Evolutionary conservation across 2,797 vertebrate species (phyloP).

Genomic region (Sebastes taczanowskii): DNA sequence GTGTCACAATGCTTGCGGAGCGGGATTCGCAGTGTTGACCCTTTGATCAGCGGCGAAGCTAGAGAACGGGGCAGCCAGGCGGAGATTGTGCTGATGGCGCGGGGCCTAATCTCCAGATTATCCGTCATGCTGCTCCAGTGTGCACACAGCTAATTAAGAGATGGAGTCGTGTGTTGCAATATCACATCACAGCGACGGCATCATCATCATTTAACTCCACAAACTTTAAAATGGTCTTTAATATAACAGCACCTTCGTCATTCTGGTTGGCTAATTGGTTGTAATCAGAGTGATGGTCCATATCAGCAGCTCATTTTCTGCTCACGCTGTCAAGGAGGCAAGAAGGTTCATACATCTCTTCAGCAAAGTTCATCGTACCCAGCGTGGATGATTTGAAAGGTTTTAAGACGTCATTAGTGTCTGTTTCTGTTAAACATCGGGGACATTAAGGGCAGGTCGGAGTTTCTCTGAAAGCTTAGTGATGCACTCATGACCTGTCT

Average conservation of each 20-base stretch:
- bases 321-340: conserved; percentile 7
- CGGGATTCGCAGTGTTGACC: conserved; percentile 57
- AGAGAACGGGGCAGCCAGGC: conserved; percentile 52
- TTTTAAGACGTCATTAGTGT: too few relatives aligned
- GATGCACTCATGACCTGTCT: neutral
- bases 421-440: neutral
- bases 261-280: conserved; percentile 50
- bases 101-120: conserved; percentile 74
- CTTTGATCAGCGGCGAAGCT: conserved; percentile 54
- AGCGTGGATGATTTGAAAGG: too few relatives aligned
- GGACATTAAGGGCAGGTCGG: neutral
- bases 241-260: conserved; percentile 17
- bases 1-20: conserved; percentile 37
- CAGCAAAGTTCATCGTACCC: neutral
- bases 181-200: conserved; percentile 26
- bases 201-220: conserved; percentile 30
- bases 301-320: conserved; percentile 28
- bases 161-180: conserved; percentile 36
- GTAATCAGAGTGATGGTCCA: conserved; percentile 43
- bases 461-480: neutral
- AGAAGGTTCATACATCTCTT: conserved; percentile 3
- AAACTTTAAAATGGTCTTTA: conserved; percentile 40
- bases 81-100: conserved; percentile 60
- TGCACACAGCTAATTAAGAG: conserved; percentile 67
- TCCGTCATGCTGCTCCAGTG: conserved; percentile 57